These are phyloP conservation scores for Nephrocerus scutellatus DNA, from an alignment of 2,888 invertebrate genomes.

Conservation along the genomic window DNA sequence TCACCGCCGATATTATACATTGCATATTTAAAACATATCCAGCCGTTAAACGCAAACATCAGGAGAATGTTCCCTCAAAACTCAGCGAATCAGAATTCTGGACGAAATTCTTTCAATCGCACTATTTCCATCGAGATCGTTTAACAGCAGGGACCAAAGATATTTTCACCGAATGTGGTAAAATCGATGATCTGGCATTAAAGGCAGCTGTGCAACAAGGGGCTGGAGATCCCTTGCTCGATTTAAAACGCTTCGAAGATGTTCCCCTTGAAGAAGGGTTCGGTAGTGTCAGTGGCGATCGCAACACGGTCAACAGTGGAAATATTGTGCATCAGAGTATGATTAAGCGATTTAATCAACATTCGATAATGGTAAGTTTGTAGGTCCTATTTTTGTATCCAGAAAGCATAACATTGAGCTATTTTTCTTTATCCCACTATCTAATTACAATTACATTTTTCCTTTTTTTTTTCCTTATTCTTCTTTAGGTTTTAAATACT, in stretches of 20 bases:
- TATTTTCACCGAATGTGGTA: slow-evolving; percentile 95
- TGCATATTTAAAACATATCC: slow-evolving; percentile 99
- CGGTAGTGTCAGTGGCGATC: slow-evolving; percentile 48
- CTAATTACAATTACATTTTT: no score
- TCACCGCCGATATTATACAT: slow-evolving; percentile 93
- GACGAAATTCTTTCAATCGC: slow-evolving; percentile 99
- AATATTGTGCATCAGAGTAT: slow-evolving; percentile 80
- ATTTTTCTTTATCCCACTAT: no score
- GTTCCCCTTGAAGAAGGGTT: slow-evolving; percentile 59
- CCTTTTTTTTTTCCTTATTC: no score
- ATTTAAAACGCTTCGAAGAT: slow-evolving; percentile 76
- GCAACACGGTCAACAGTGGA: slow-evolving; percentile 47
- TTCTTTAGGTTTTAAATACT: slow-evolving; percentile 59
- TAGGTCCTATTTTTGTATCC: no score
- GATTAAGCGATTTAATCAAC: slow-evolving; percentile 95
- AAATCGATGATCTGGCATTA: slow-evolving; percentile 81
- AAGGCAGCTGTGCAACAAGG: slow-evolving; percentile 70
- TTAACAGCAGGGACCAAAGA: slow-evolving; percentile 87
- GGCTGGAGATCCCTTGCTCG: slow-evolving; percentile 74
- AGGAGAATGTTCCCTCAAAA: slow-evolving; percentile 92
- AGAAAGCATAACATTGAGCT: no score
- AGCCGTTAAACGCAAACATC: slow-evolving; percentile 92
- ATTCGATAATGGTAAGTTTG: slow-evolving; percentile 82
- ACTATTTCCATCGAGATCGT: slow-evolving; percentile 95
- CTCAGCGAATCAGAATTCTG: slow-evolving; percentile 96